phyloP scores from a whole-genome alignment of 2,888 invertebrate species.

The Drosophila melanosoma region DNA sequence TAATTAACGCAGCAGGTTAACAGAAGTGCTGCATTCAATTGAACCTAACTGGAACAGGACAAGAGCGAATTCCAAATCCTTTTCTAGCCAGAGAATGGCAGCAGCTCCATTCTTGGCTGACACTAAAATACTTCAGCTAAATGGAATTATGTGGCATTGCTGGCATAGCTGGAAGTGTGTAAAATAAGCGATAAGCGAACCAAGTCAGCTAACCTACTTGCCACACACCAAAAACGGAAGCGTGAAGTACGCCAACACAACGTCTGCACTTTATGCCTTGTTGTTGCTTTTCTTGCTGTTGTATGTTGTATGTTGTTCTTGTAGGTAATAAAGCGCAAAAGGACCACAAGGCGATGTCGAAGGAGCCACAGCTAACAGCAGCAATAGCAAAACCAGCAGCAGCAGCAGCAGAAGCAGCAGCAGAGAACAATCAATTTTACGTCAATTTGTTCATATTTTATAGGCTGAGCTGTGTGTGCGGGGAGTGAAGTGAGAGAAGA shows the following conservation, averaged over 20 bases:
- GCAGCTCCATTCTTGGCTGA: conserved; percentile 47
- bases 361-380: conserved; percentile 15
- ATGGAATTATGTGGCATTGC: conserved; percentile 70
- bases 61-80: conserved; percentile 60
- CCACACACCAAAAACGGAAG: conserved; percentile 2
- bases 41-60: conserved; percentile 20
- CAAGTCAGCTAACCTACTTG: conserved; percentile 17
- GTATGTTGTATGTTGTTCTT: conserved; percentile 3
- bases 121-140: conserved; percentile 72
- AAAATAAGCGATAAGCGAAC: conserved; percentile 78
- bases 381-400: not conserved
- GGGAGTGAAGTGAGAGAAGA: not conserved
- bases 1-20: conserved; percentile 55
- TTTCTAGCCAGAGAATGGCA: conserved; percentile 37
- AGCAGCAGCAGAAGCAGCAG: conserved; percentile 3
- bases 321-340: conserved; percentile 72
- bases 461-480: conserved; percentile 48
- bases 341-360: conserved; percentile 57
- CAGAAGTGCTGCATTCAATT: conserved; percentile 27
- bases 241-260: conserved; percentile 16
- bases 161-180: conserved; percentile 74
- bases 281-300: not conserved
- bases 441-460: conserved; percentile 79
- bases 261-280: conserved; percentile 68
- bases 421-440: conserved; percentile 77